phyloP scores from a whole-genome alignment of 2,888 invertebrate genomes.

The Heliconius sara region DNA sequence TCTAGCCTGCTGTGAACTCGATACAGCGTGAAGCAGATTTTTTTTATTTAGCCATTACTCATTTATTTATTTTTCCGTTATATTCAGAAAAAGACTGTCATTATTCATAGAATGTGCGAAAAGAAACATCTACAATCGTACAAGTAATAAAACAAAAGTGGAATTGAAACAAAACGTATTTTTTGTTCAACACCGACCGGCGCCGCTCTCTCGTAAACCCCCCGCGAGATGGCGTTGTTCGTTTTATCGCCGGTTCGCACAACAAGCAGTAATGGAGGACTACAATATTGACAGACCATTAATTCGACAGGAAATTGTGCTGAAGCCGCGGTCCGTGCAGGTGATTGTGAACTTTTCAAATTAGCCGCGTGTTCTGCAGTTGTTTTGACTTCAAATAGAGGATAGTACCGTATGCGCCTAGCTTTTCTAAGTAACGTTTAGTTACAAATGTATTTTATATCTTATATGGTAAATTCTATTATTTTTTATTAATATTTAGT shows the following conservation, averaged over 20 bases:
- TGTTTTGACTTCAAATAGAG: slow-evolving; percentile 74
- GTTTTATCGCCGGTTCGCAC: slow-evolving; percentile 78
- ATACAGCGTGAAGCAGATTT: no score
- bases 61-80: neutral
- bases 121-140: neutral
- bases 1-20: no score
- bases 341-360: slow-evolving; percentile 84
- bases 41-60: neutral
- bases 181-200: slow-evolving; percentile 50
- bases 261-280: slow-evolving; percentile 78
- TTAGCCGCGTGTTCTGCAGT: slow-evolving; percentile 76
- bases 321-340: slow-evolving; percentile 74
- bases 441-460: neutral
- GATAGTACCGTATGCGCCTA: slow-evolving; percentile 50
- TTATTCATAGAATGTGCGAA: neutral
- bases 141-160: slow-evolving; percentile 10
- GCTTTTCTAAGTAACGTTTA: slow-evolving; percentile 55
- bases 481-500: no score
- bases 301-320: slow-evolving; percentile 83
- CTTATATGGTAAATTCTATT: neutral
- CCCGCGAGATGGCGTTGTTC: slow-evolving; percentile 74
- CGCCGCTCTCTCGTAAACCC: slow-evolving; percentile 70
- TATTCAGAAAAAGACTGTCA: neutral
- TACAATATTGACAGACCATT: slow-evolving; percentile 84
- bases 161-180: slow-evolving; percentile 7